These are phyloP conservation scores for Harpalus rubripes DNA, from an alignment of 2,888 invertebrate species.

Conservation along the genomic window DNA sequence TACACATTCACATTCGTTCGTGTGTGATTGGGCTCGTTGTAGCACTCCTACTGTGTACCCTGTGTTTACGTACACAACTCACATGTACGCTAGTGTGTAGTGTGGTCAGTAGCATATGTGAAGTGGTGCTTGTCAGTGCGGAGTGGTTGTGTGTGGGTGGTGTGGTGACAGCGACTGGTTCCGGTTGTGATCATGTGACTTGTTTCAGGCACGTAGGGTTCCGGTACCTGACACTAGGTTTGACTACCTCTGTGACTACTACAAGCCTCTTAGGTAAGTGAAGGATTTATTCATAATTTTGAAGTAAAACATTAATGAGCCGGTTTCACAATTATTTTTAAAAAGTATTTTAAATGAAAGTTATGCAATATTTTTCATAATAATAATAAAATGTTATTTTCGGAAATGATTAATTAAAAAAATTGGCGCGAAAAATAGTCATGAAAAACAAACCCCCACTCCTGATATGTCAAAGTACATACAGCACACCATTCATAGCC, in stretches of 20 bases:
- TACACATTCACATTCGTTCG: constrained; percentile 54
- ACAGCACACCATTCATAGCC: too few species aligned
- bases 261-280: constrained; percentile 94
- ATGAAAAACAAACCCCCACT: too few species aligned
- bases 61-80: constrained; percentile 49
- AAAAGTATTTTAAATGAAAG: too few species aligned
- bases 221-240: constrained; percentile 97
- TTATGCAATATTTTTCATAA: too few species aligned
- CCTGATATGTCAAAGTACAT: too few species aligned
- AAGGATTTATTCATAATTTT: too few species aligned
- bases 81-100: constrained; percentile 41
- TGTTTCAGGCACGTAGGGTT: constrained; percentile 89
- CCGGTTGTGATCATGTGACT: constrained; percentile 67
- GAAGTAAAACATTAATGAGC: too few species aligned
- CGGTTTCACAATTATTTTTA: too few species aligned
- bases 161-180: constrained; percentile 42
- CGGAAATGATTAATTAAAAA: too few species aligned
- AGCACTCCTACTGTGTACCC: constrained; percentile 45
- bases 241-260: constrained; percentile 95
- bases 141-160: constrained; percentile 54
- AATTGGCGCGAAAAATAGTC: too few species aligned
- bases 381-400: too few species aligned
- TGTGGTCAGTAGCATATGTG: constrained; percentile 17
- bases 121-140: constrained; percentile 15
- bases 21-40: constrained; percentile 53